These are phyloP conservation scores for Cardiocondyla obscurior DNA, from an alignment of 1,140 invertebrate genomes.

Conservation along the genomic window DNA sequence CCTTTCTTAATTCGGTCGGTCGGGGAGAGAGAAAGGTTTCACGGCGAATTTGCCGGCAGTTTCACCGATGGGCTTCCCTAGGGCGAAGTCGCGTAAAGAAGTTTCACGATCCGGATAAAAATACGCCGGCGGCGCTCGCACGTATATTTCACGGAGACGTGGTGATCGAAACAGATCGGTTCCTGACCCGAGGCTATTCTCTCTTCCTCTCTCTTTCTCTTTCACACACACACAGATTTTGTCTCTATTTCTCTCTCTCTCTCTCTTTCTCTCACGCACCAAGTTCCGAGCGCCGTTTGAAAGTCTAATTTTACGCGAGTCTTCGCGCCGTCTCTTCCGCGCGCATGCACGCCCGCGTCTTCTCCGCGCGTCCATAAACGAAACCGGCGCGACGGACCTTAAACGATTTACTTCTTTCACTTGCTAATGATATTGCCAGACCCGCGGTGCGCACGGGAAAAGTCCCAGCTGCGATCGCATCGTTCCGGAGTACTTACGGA, in stretches of 20 bases:
- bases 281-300: slow-evolving; percentile 22
- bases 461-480: slow-evolving; percentile 47
- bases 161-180: slow-evolving; percentile 52
- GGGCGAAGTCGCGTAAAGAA: slow-evolving; percentile 30
- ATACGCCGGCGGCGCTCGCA: slow-evolving; percentile 14
- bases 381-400: slow-evolving; percentile 34
- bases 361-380: slow-evolving; percentile 31
- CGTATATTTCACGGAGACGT: slow-evolving; percentile 33
- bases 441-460: slow-evolving; percentile 22
- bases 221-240: too few relatives aligned
- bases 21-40: slow-evolving; percentile 11
- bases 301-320: slow-evolving; percentile 52
- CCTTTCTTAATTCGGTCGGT: slow-evolving; percentile 14
- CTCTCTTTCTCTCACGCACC: neutral
- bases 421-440: slow-evolving; percentile 50
- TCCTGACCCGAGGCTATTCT: slow-evolving; percentile 32
- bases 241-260: neutral
- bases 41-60: slow-evolving; percentile 25
- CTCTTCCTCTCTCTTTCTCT: neutral
- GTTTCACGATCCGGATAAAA: slow-evolving; percentile 42
- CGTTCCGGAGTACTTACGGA: slow-evolving; percentile 18
- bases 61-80: slow-evolving; percentile 11
- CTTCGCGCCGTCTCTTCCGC: slow-evolving; percentile 12
- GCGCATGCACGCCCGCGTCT: neutral
- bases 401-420: slow-evolving; percentile 55